These are phyloP conservation scores for Agrilus biguttatus DNA, from an alignment of 2,888 invertebrate genomes.

Conservation along the genomic window DNA sequence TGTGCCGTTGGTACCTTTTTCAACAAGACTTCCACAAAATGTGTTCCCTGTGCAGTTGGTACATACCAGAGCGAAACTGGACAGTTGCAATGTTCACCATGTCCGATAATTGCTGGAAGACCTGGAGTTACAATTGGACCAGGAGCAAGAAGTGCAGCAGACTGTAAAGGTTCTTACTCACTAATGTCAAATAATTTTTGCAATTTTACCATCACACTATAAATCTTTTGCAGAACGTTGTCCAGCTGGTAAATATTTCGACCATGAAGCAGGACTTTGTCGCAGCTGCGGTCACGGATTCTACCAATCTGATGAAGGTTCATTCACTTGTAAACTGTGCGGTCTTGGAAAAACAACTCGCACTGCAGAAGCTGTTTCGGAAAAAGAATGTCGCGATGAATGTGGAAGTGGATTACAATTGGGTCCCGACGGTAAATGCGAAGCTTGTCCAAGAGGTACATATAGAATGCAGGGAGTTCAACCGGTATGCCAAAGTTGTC, in stretches of 20 bases:
- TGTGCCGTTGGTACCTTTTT: slow-evolving; percentile 86
- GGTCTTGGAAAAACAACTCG: slow-evolving; percentile 85
- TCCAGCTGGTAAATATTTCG: slow-evolving; percentile 87
- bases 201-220: not conserved
- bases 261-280: slow-evolving; percentile 76
- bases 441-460: slow-evolving; percentile 69
- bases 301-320: slow-evolving; percentile 81
- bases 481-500: slow-evolving; percentile 78
- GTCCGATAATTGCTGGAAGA: slow-evolving; percentile 82
- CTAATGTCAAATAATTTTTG: no score
- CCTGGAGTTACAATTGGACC: slow-evolving; percentile 75
- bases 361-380: slow-evolving; percentile 76
- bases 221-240: slow-evolving; percentile 54
- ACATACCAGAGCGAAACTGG: slow-evolving; percentile 90
- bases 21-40: slow-evolving; percentile 59
- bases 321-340: slow-evolving; percentile 78
- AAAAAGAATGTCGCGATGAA: slow-evolving; percentile 80
- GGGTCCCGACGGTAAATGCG: slow-evolving; percentile 78
- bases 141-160: slow-evolving; percentile 76
- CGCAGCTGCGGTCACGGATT: slow-evolving; percentile 88
- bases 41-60: slow-evolving; percentile 74
- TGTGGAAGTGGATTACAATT: slow-evolving; percentile 76
- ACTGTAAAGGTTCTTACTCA: slow-evolving; percentile 59
- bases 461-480: slow-evolving; percentile 70
- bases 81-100: slow-evolving; percentile 74